Conservation (phyloP, 2,888 invertebrate species). For the Agriopis leucophaearia region DNA sequence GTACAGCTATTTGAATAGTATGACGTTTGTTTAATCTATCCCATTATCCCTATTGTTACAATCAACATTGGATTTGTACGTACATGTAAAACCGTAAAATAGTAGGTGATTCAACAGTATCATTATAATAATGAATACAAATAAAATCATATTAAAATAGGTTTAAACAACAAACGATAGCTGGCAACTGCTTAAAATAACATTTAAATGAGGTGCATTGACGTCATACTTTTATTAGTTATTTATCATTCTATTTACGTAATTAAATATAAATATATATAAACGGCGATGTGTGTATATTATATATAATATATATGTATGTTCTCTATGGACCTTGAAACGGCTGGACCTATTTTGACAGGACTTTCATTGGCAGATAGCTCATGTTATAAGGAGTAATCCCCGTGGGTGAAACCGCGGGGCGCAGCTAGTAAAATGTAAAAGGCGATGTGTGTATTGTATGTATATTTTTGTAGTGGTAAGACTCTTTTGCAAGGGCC, state of each 20-base stretch:
- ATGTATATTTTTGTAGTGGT: no score
- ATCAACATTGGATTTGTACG: not conserved
- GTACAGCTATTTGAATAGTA: not conserved
- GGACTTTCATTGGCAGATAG: no score
- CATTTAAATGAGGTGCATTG: constrained; percentile 50
- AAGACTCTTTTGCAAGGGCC: no score
- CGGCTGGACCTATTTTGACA: no score
- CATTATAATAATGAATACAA: constrained; percentile 11
- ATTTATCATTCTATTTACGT: constrained; percentile 28
- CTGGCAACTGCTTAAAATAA: constrained; percentile 29
- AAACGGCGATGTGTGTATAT: no score
- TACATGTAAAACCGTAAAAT: not conserved
- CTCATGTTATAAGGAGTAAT: no score
- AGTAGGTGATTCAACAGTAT: not conserved
- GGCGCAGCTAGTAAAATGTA: no score
- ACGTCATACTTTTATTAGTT: constrained; percentile 54
- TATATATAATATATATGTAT: no score
- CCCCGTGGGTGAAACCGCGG: no score
- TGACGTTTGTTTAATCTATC: not conserved
- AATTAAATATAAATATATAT: no score
- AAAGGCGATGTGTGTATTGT: no score
- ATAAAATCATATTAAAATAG: constrained; percentile 16
- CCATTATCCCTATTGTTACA: not conserved
- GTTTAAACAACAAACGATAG: constrained; percentile 15
- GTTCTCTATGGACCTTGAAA: no score